Conservation (phyloP, 2,113 vertebrate species). For the Fulmarus glacialis region DNA sequence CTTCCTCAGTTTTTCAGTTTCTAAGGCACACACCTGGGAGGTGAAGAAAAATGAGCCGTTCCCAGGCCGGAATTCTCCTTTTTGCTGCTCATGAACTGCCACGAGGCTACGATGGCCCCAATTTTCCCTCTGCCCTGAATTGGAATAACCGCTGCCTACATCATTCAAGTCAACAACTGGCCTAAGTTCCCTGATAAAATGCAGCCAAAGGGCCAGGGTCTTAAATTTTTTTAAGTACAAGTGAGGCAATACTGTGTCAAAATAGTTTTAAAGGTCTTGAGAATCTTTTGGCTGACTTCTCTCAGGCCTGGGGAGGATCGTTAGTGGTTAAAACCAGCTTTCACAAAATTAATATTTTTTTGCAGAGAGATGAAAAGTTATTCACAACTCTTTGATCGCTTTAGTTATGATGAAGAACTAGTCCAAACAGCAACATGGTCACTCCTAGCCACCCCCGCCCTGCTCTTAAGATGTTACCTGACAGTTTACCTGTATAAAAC, state of each 20-base stretch:
- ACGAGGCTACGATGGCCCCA: no score
- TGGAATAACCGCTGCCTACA: not conserved
- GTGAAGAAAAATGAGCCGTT: not conserved
- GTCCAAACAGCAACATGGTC: not conserved
- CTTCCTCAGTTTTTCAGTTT: not conserved
- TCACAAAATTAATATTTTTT: not conserved
- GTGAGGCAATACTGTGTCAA: constrained; percentile 2
- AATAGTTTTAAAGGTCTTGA: constrained; percentile 16
- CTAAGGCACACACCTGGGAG: not conserved
- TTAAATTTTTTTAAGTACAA: not conserved
- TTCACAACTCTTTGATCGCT: not conserved
- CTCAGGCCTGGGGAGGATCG: accelerated
- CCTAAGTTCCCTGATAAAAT: not conserved
- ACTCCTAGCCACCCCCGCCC: not conserved
- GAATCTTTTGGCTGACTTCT: not conserved
- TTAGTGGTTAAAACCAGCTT: not conserved
- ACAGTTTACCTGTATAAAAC: not conserved
- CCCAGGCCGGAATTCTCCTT: not conserved
- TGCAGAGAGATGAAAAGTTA: not conserved
- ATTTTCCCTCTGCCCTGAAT: not conserved
- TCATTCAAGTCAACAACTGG: not conserved
- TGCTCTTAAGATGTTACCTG: not conserved
- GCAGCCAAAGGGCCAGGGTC: not conserved
- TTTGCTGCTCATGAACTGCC: not conserved
- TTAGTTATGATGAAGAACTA: not conserved